Conservation (phyloP, 2,888 invertebrate species). For the Noctua janthina region DNA sequence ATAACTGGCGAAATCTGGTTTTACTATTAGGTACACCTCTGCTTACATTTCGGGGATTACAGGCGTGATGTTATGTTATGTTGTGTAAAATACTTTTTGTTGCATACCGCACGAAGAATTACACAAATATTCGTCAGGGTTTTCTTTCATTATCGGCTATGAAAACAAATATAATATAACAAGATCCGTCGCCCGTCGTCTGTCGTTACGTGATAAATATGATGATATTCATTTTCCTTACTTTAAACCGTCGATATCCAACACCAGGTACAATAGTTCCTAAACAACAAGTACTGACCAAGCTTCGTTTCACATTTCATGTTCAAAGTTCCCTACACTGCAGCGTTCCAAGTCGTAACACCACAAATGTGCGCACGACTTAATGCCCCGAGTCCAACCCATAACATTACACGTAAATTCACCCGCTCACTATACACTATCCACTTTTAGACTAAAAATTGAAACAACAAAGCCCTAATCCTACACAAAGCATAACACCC, state of each 20-base stretch:
- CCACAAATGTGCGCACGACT: conserved; percentile 34
- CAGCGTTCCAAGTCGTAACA: conserved; percentile 26
- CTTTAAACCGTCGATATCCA: neutral
- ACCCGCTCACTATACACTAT: conserved; percentile 32
- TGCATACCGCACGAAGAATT: neutral
- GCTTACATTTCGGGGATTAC: no score
- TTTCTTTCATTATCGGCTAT: neutral
- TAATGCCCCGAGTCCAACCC: conserved; percentile 30
- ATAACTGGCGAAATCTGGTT: no score
- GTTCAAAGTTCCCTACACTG: conserved; percentile 9
- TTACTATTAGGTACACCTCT: no score
- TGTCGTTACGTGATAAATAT: neutral
- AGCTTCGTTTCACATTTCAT: conserved; percentile 7
- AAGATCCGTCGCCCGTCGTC: neutral
- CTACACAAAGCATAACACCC: conserved; percentile 59
- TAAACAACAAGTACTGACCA: conserved; percentile 6
- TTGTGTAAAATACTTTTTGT: neutral
- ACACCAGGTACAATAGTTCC: neutral
- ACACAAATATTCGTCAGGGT: neutral
- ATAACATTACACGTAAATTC: conserved; percentile 45
- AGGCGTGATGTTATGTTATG: no score
- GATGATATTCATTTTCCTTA: neutral
- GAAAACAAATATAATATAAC: neutral
- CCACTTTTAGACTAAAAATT: conserved; percentile 49
- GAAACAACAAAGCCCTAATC: conserved; percentile 56